These are phyloP conservation scores for Cryptosula pallasiana DNA, from an alignment of 2,888 invertebrate genomes.

Conservation along the genomic window DNA sequence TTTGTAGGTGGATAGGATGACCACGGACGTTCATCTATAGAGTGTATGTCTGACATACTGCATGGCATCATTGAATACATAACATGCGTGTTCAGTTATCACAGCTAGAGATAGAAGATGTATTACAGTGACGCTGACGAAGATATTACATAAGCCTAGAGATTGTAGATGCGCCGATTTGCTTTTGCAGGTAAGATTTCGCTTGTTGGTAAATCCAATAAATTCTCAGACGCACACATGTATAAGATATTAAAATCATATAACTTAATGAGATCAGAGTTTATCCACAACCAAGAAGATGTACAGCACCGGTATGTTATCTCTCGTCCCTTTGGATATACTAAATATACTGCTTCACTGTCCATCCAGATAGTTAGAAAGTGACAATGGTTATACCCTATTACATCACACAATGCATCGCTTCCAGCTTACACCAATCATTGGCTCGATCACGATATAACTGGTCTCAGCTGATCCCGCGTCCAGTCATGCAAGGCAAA, in stretches of 20 bases:
- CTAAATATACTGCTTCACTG: background rate
- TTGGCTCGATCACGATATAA: background rate
- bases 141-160: background rate
- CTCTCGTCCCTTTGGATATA: background rate
- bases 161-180: background rate
- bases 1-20: conserved; percentile 6
- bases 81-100: background rate
- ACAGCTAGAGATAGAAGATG: conserved; percentile 2
- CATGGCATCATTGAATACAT: conserved; percentile 23
- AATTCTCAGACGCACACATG: background rate
- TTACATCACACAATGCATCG: background rate
- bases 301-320: background rate
- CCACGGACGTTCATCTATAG: conserved; percentile 5
- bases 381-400: background rate
- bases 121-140: background rate
- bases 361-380: background rate
- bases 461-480: background rate
- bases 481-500: background rate
- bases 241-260: background rate
- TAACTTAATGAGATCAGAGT: background rate
- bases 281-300: background rate
- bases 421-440: background rate
- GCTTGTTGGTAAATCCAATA: background rate
- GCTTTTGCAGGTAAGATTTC: background rate
- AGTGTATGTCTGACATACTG: background rate